Evolutionary conservation across 1,140 invertebrate genomes (phyloP).

Genomic region (Pollicipes pollicipes): DNA sequence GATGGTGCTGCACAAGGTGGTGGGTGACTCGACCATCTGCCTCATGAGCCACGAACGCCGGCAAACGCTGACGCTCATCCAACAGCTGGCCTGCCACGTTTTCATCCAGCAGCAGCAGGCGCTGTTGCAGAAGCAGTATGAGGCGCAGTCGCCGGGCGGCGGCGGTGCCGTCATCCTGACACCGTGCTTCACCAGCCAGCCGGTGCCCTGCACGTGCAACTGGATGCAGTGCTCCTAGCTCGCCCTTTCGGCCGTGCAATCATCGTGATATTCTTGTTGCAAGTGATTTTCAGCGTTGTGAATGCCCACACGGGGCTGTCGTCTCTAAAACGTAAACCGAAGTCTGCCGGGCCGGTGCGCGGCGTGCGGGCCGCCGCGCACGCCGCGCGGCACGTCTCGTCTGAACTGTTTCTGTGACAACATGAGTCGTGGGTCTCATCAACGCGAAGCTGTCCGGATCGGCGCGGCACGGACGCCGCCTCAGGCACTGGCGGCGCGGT

Average conservation of each 20-base stretch:
- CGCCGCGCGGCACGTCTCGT: not conserved
- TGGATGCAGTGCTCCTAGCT: not conserved
- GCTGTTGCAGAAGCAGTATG: not conserved
- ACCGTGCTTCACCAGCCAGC: not conserved
- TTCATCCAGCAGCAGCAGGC: not conserved
- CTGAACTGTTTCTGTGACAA: not conserved
- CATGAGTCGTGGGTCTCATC: not conserved
- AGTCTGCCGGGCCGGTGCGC: not conserved
- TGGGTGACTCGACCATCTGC: constrained; percentile 91
- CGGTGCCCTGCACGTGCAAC: not conserved
- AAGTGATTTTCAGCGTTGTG: not conserved
- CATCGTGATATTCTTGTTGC: not conserved
- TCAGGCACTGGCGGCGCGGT: not conserved
- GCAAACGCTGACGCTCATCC: constrained; percentile 77
- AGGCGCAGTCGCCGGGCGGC: not conserved
- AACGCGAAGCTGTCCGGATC: not conserved
- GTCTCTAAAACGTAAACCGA: too few species aligned
- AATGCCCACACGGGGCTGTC: too few species aligned
- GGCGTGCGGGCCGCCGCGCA: too few species aligned
- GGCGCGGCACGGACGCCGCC: not conserved
- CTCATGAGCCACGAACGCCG: constrained; percentile 93
- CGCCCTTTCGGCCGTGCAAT: too few species aligned
- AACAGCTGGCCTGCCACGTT: constrained; percentile 48
- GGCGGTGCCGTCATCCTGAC: not conserved
- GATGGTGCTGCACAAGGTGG: constrained; percentile 75